A percentile compares a stretch with the other conserved stretches of the same genome.
phyloP scores from a whole-genome alignment of 2,888 invertebrate species.

The Noctua janthina region DNA sequence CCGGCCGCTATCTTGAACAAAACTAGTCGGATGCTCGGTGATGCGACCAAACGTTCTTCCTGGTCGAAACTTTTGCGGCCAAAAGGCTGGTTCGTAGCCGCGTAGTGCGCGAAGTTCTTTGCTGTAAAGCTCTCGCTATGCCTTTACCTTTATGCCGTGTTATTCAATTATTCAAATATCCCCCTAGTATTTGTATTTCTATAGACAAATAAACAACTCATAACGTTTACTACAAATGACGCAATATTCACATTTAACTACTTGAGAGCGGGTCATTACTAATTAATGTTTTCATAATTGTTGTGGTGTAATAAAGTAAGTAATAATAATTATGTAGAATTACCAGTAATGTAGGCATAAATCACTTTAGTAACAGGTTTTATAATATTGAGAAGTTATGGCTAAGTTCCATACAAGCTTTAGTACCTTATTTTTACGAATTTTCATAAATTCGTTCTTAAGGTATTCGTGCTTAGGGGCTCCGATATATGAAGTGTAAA shows the following conservation, averaged over 20 bases:
- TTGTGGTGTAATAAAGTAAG: conserved; percentile 29
- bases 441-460: not conserved
- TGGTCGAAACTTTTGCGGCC: not conserved
- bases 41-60: not conserved
- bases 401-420: not conserved
- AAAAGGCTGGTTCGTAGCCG: not conserved
- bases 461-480: too few relatives aligned
- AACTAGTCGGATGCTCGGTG: not conserved
- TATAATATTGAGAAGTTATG: not conserved
- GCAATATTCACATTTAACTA: conserved; percentile 19
- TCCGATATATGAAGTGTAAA: not conserved
- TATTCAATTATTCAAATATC: not conserved
- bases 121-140: not conserved
- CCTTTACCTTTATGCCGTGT: not conserved
- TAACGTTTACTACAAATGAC: conserved; percentile 2
- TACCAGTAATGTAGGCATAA: not conserved
- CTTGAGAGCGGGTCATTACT: conserved; percentile 34
- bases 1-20: not conserved
- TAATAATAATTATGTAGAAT: conserved; percentile 23
- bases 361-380: conserved; percentile 1
- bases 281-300: conserved; percentile 49
- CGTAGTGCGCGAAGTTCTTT: not conserved
- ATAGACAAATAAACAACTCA: conserved; percentile 7
- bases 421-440: not conserved
- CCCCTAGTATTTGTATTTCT: not conserved